phyloP scores from a whole-genome alignment of 2,888 invertebrate genomes.

The Crocallis elinguaria region DNA sequence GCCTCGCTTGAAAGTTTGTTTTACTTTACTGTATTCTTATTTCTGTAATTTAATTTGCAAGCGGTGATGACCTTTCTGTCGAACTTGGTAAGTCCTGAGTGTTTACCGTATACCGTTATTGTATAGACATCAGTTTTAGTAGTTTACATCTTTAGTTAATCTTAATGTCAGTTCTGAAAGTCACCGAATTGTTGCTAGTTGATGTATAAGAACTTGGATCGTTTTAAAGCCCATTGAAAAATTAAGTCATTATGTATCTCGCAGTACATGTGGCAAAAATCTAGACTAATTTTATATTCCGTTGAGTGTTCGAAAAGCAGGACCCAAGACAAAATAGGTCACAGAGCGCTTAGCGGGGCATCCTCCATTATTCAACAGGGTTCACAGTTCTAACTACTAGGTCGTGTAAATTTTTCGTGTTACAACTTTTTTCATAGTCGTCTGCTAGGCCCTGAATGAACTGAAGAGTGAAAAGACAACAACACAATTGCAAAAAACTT shows the following conservation, averaged over 20 bases:
- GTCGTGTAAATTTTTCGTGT: conserved; percentile 32
- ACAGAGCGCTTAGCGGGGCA: conserved; percentile 47
- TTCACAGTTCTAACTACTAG: conserved; percentile 39
- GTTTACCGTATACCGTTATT: conserved; percentile 31
- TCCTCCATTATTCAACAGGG: conserved; percentile 54
- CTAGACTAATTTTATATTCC: conserved; percentile 36
- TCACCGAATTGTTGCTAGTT: too few relatives aligned
- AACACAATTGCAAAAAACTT: too few relatives aligned
- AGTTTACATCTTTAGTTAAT: not conserved
- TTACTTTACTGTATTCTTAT: conserved; percentile 51
- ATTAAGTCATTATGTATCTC: not conserved
- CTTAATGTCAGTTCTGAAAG: not conserved
- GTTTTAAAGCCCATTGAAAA: too few relatives aligned
- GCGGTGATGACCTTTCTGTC: conserved; percentile 38
- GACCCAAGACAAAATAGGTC: conserved; percentile 53
- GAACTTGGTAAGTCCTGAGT: conserved; percentile 27
- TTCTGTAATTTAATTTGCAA: conserved; percentile 52
- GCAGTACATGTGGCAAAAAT: conserved; percentile 10
- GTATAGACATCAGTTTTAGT: not conserved
- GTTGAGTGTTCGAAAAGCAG: conserved; percentile 41
- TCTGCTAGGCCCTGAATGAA: not conserved
- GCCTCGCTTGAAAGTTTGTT: conserved; percentile 48
- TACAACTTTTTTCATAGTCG: conserved; percentile 25
- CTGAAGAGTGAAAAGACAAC: too few relatives aligned
- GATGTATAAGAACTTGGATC: too few relatives aligned